phyloP scores from a whole-genome alignment of 2,113 vertebrate species.

The Trematocara nigrifrons region DNA sequence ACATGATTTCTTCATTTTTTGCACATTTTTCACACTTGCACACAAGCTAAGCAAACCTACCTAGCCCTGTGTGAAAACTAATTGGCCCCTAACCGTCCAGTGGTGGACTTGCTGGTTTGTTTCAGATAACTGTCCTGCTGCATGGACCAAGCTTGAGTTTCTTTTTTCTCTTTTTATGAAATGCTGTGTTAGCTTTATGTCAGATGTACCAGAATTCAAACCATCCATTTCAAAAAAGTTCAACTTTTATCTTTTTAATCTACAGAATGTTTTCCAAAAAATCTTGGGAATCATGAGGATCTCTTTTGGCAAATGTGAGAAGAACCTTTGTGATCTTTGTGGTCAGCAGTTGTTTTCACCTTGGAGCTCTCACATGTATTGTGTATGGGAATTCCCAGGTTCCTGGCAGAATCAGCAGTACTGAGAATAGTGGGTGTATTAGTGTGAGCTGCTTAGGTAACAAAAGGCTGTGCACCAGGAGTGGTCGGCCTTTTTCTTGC shows the following conservation, averaged over 20 bases:
- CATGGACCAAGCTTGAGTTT: neutral
- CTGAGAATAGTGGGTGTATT: neutral
- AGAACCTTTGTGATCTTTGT: neutral
- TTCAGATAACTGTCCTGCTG: neutral
- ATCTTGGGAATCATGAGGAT: neutral
- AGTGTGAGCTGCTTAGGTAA: neutral
- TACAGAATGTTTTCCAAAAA: fast-evolving
- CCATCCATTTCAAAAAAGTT: neutral
- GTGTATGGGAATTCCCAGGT: neutral
- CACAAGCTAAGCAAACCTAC: neutral
- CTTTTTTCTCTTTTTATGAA: neutral
- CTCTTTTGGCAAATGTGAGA: neutral
- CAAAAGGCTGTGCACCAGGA: neutral
- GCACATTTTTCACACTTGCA: neutral
- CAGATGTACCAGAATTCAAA: neutral
- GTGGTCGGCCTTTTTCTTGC: neutral
- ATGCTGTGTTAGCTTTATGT: neutral
- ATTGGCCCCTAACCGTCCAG: neutral
- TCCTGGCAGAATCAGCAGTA: neutral
- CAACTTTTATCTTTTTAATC: neutral
- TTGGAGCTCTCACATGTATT: neutral
- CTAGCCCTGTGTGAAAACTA: neutral
- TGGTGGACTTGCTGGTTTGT: neutral
- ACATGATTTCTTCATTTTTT: neutral
- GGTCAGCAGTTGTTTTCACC: neutral